Evolutionary conservation across 2,797 vertebrate genomes (phyloP), one percentile per base, ranked within the genome.

Genomic region (Cyclopterus lumpus): DNA sequence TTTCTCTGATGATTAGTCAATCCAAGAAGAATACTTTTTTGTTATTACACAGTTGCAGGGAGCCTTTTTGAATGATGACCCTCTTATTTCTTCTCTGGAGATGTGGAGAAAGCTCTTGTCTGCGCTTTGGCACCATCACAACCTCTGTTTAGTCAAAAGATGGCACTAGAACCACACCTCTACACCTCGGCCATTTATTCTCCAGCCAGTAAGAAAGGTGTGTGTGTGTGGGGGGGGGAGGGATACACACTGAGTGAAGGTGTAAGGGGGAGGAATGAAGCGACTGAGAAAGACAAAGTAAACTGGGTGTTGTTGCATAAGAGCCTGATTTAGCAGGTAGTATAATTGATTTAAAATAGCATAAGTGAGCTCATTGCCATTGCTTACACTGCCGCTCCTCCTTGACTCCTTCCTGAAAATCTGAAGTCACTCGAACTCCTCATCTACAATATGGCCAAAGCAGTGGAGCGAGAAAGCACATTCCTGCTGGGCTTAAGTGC

Each of bases 81-180:
- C 72, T 78, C 65, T 81, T 73, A 59, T 67, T 30, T 81, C 64
- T 71, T 55, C 70, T 83, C 48, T 59, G 59, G 49, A 82, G 62
- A 80, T 60, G 34, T 67, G 34, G 57, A 59, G 62, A 48, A 75
- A 51, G 48, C 71, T 82, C 54, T 74, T 30, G 40, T 78, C 46
- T 72, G 32, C 36, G 42, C 71, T 78, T 40, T 28, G 57, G 34
- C 42, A 67, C 32, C 15, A 73, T 81, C 64, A 79, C 59, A 79
- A 59, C 65, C 80, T 61, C 65, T 54, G 54, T 83, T 88, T 68
- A 79, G 88, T 91, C 90, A 91, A 92, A 88, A 92, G 90, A 82
- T 91, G 90, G 86, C 86, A 88, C 90, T 90, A 86, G 78, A 80
- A 90, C 53, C 73, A 80, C 88, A 85, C 71, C 69, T 73, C 57